Conservation (phyloP, 2,888 invertebrate genomes). For the Therioaphis trifolii region DNA sequence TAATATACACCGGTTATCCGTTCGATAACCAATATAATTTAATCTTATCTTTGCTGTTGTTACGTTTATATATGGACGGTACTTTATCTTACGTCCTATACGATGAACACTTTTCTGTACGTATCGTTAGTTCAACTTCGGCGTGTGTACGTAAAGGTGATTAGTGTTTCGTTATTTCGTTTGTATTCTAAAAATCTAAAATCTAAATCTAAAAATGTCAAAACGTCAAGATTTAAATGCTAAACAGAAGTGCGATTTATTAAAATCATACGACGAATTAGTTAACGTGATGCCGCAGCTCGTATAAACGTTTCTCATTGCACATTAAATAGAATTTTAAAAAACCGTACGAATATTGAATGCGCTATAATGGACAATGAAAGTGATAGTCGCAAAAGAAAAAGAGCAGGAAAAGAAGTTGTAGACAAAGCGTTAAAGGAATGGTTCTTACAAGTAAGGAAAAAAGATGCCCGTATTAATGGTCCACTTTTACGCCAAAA, state of each 20-base stretch:
- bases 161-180: no score
- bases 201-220: conserved; percentile 2
- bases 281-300: conserved; percentile 37
- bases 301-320: conserved; percentile 24
- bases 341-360: conserved; percentile 39
- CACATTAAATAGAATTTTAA: conserved; percentile 32
- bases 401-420: conserved; percentile 44
- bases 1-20: no score
- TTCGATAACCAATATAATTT: no score
- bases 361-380: conserved; percentile 28
- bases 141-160: neutral
- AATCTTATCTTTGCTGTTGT: no score
- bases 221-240: conserved; percentile 5
- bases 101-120: neutral
- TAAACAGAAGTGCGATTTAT: neutral
- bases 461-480: conserved; percentile 40
- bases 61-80: no score
- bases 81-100: conserved; percentile 3
- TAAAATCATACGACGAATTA: conserved; percentile 31
- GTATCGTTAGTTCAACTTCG: conserved; percentile 1
- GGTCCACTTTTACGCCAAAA: conserved; percentile 63
- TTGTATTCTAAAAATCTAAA: no score
- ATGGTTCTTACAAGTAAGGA: conserved; percentile 45
- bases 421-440: conserved; percentile 42
- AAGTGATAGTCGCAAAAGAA: conserved; percentile 37